phyloP scores from a whole-genome alignment of 2,797 vertebrate species.

The Phrynocephalus guinanensis region DNA sequence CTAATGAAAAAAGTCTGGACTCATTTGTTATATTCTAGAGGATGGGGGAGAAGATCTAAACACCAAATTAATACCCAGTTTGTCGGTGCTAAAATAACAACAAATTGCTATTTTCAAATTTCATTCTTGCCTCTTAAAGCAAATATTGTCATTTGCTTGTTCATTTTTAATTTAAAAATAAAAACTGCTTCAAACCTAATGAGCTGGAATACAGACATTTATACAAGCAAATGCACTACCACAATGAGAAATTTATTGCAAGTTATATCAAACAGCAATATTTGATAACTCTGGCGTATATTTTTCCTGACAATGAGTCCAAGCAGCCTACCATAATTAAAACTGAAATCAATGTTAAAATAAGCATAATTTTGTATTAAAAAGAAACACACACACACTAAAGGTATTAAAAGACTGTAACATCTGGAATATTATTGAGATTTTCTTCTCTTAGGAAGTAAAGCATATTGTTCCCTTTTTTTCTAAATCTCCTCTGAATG shows the following conservation, averaged over 20 bases:
- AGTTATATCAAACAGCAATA: conserved; percentile 62
- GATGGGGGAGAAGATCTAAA: conserved; percentile 35
- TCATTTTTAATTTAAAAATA: conserved; percentile 58
- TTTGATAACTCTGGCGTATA: conserved; percentile 66
- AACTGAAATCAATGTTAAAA: conserved; percentile 72
- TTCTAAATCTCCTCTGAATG: conserved; percentile 22
- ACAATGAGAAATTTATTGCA: conserved; percentile 59
- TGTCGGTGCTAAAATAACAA: conserved; percentile 43
- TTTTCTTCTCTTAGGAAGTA: conserved; percentile 18
- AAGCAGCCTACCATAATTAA: conserved; percentile 68
- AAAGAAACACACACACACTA: conserved; percentile 6
- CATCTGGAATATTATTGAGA: conserved; percentile 31
- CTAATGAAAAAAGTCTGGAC: conserved; percentile 62
- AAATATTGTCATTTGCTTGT: conserved; percentile 50
- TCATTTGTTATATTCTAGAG: conserved; percentile 55
- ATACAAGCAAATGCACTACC: conserved; percentile 41
- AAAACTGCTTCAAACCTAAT: conserved; percentile 66
- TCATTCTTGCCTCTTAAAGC: conserved; percentile 51
- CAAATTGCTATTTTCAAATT: conserved; percentile 52
- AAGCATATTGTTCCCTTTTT: conserved; percentile 5
- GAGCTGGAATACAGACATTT: conserved; percentile 57
- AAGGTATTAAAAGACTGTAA: conserved; percentile 51
- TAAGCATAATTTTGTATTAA: conserved; percentile 53
- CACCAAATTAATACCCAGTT: conserved; percentile 44
- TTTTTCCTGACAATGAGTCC: conserved; percentile 71